Evolutionary conservation across 2,888 invertebrate genomes (phyloP), one percentile per base, ranked within the genome.

Genomic region (Trichogramma dendrolimi): DNA sequence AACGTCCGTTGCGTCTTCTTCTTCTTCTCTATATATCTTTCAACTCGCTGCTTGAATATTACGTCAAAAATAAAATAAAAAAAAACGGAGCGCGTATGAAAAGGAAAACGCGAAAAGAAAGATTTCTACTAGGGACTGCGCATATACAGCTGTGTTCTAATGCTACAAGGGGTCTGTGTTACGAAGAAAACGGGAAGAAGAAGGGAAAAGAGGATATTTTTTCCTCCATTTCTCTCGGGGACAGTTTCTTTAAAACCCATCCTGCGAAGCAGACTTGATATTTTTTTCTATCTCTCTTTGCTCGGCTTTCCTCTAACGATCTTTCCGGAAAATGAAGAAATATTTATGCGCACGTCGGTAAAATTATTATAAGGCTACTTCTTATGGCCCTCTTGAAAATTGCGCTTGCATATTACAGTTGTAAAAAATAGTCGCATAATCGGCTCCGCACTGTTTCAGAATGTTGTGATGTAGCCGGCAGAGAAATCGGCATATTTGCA

Each of bases 281-380:
- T 65, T 47, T 53, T 48, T 48, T 48, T 27, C 27, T 27, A 27
- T 27, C 27, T 27, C 27, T 27, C 27, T 27, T 27, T 27, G 27
- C 27, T 27, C 27, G 27, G 27, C 27, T 27, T 11, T 14, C 49
- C 43, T 38, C 61, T 53, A 55, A 49, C 56, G 56, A 60, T 62
- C 60, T 60, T 61, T 60, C 64, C 63, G 68, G 64, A 69, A 69
- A 66, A 56, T 64, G 65, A 58, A 67, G 66, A 68, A 66, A 69
- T 70, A 70, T 70, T 64, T 66, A 58, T 62, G 63, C 58, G 56
- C 61, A 59, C 62, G 61, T 3, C 27, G 27, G 27, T 27, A 27
- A 27, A 27, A 27, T 27, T 27, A 27, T 27, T 27, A 27, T 27
- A 27, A 27, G 27, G 27, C 27, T 27, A 27, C 27, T 27, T 27